Conservation (phyloP, 2,888 invertebrate species). For the Chrysolina haemoptera region DNA sequence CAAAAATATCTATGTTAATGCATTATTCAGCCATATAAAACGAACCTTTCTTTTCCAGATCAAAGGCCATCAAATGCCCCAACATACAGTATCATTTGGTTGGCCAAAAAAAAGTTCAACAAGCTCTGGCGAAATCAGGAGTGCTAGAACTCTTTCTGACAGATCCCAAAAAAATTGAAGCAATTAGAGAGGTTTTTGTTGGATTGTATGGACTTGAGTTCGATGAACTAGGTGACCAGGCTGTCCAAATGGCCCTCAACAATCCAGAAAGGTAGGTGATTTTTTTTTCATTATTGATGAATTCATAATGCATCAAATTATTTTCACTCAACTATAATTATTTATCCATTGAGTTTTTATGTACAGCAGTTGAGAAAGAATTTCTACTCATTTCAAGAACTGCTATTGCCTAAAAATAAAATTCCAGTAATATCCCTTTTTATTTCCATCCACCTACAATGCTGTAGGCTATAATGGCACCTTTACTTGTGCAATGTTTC, state of each 20-base stretch:
- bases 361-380: no score
- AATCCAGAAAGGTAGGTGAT: constrained; percentile 79
- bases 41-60: constrained; percentile 53
- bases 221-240: constrained; percentile 83
- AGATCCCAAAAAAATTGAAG: constrained; percentile 75
- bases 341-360: no score
- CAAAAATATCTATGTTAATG: no score
- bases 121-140: constrained; percentile 85
- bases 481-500: no score
- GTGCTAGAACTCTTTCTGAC: constrained; percentile 83
- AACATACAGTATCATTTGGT: constrained; percentile 94
- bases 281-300: not conserved
- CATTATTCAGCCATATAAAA: not conserved
- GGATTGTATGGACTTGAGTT: constrained; percentile 92
- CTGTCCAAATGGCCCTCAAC: constrained; percentile 85
- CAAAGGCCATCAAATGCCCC: constrained; percentile 93
- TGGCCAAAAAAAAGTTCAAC: constrained; percentile 96
- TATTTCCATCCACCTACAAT: no score
- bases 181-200: constrained; percentile 88
- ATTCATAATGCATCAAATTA: not conserved
- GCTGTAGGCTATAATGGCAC: no score
- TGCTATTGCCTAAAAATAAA: no score
- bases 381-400: no score
- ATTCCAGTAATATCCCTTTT: no score
- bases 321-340: no score